Evolutionary conservation across 2,888 invertebrate species (phyloP).

Genomic region (Volucella bombylans): DNA sequence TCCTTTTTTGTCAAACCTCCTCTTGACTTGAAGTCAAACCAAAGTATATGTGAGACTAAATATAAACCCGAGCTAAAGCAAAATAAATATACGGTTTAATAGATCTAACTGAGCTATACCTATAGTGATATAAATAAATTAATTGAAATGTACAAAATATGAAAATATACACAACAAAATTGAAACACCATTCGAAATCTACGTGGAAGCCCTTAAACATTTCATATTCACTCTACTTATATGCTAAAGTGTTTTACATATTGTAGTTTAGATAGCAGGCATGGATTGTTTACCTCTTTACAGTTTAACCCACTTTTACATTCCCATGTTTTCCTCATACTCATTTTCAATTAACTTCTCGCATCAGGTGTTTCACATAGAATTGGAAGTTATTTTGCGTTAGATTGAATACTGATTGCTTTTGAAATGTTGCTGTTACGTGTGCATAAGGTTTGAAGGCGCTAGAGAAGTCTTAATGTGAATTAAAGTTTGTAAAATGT

Average conservation of each 20-base stretch:
- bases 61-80: too few relatives aligned
- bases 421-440: not conserved
- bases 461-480: not conserved
- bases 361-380: conserved; percentile 31
- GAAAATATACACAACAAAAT: too few relatives aligned
- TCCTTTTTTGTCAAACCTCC: too few relatives aligned
- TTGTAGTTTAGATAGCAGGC: not conserved
- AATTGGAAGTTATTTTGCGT: conserved; percentile 30
- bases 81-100: too few relatives aligned
- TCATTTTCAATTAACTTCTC: conserved; percentile 33
- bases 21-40: too few relatives aligned
- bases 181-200: too few relatives aligned
- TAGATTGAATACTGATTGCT: conserved; percentile 28
- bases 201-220: not conserved
- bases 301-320: not conserved
- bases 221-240: too few relatives aligned
- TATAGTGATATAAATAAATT: too few relatives aligned
- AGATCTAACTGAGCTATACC: too few relatives aligned
- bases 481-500: not conserved
- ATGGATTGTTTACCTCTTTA: not conserved
- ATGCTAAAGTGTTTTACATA: too few relatives aligned
- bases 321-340: not conserved
- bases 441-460: not conserved
- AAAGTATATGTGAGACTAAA: too few relatives aligned
- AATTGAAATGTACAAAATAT: too few relatives aligned